Base-by-base conservation (phyloP, 2,888 invertebrate species). In the Lasioglossum pauxillum region DNA sequence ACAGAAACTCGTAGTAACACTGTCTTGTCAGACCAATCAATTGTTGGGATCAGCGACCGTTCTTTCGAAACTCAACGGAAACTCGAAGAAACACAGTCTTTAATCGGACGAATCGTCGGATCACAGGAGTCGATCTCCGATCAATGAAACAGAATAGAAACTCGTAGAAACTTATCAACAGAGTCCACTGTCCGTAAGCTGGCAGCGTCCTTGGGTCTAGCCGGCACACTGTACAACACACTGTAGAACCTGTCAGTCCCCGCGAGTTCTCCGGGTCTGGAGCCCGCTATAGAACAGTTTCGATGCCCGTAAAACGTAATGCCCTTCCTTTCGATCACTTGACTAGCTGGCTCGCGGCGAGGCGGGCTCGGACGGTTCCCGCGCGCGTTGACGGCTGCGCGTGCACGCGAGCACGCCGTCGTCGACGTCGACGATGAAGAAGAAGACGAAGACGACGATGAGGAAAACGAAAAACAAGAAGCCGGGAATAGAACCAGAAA, bases 291-390 rank as follows among this genome's bases (percentile, higher is more conserved):
- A 16, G 16, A 64, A 64, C n/a, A 31, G 69, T 27, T 67, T 77
- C 83, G 89, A 89, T 88, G 87, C 79, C 49, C 90, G 79, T 75
- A 23, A 84, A 83, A 86, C 69, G 74, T 89, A 90, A 90, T 90
- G 90, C 90, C 89, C 90, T 87, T 90, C 82, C 23, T 35, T 38
- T 19, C 85, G 82, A 88, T 87, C 85, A 87, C 91, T 84, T 85
- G 89, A 90, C 88, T 88, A 90, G 88, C 82, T 84, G 73, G 71
- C 46, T n/a, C 80, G 71, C 57, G 60, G 60, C 53, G 53, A 53
- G 23, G 2, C 53, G 53, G 53, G 53, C 53, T 53, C 60, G 27
- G 60, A 64, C 27, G 16, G 49, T 57, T 44, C 60, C 44, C 81
- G 81, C 76, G 60, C 46, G 41, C 53, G 41, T 12, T 12, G 38